A percentile compares a stretch with the other conserved stretches of the same genome.
These are phyloP conservation scores for Mactra quadrangularis DNA, from an alignment of 1,140 invertebrate species.

Conservation along the genomic window DNA sequence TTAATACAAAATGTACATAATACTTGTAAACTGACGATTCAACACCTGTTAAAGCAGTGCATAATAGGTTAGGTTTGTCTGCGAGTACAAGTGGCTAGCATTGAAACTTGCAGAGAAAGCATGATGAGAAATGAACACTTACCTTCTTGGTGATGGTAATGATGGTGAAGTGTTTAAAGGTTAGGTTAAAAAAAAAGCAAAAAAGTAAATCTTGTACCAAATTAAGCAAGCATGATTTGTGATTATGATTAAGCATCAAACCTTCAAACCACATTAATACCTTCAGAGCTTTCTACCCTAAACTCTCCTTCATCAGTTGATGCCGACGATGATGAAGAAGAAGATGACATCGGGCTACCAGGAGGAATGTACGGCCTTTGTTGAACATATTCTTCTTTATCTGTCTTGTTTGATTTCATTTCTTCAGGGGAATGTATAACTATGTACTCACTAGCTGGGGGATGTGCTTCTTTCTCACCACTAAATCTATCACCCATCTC, in stretches of 20 bases:
- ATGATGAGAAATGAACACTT: no score
- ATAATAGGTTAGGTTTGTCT: no score
- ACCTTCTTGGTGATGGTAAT: no score
- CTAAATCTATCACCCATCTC: constrained; percentile 13
- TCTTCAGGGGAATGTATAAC: not conserved
- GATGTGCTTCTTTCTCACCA: constrained; percentile 28
- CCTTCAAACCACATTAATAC: constrained; percentile 19
- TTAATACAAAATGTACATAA: no score
- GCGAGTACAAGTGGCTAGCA: no score
- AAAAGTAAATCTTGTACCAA: not conserved
- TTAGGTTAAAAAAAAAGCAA: not conserved
- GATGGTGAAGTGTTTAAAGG: not conserved
- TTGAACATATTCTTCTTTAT: constrained; percentile 12
- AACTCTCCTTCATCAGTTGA: constrained; percentile 53
- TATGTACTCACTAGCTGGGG: constrained; percentile 49
- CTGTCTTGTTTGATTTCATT: not conserved
- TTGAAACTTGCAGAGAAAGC: no score
- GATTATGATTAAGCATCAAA: constrained; percentile 8
- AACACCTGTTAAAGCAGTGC: no score
- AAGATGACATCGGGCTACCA: constrained; percentile 4
- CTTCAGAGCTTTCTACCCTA: constrained; percentile 16
- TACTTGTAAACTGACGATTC: no score
- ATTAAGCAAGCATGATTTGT: constrained; percentile 7
- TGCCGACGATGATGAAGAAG: constrained; percentile 57
- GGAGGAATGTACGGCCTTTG: constrained; percentile 17